Conservation (phyloP, 2,888 invertebrate genomes). For the Andrena dorsata region DNA sequence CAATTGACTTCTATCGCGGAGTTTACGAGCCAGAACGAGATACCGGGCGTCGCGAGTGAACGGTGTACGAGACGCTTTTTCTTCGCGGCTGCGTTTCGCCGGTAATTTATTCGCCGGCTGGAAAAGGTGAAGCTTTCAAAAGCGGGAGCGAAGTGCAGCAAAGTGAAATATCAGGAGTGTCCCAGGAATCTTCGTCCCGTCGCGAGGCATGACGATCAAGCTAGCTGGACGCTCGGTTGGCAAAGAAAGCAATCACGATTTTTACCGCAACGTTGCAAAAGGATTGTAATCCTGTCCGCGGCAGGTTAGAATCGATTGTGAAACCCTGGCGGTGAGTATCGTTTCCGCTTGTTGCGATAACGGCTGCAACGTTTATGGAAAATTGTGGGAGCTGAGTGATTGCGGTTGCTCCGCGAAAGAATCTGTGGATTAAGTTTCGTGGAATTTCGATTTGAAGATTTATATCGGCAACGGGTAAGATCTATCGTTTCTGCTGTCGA, state of each 20-base stretch:
- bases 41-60: constrained; percentile 34
- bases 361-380: constrained; percentile 29
- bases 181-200: constrained; percentile 36
- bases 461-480: not conserved
- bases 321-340: constrained; percentile 14
- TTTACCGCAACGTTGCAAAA: constrained; percentile 7
- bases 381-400: constrained; percentile 31
- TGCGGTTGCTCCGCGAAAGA: constrained; percentile 6
- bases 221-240: constrained; percentile 32
- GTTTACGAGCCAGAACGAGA: constrained; percentile 38
- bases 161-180: constrained; percentile 46
- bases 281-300: constrained; percentile 14
- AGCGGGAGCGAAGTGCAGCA: constrained; percentile 31
- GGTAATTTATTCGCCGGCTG: constrained; percentile 42
- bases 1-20: constrained; percentile 44
- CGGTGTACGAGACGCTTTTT: constrained; percentile 40
- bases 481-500: not conserved
- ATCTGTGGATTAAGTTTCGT: constrained; percentile 19
- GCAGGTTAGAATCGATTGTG: constrained; percentile 21
- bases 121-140: constrained; percentile 49
- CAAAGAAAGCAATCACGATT: constrained; percentile 33
- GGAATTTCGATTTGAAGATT: not conserved
- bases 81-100: constrained; percentile 26
- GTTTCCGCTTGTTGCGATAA: constrained; percentile 44
- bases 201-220: not conserved